Evolutionary conservation across 2,888 invertebrate genomes (phyloP), one percentile per base, ranked within the genome.

Genomic region (Esperia sulphurella): DNA sequence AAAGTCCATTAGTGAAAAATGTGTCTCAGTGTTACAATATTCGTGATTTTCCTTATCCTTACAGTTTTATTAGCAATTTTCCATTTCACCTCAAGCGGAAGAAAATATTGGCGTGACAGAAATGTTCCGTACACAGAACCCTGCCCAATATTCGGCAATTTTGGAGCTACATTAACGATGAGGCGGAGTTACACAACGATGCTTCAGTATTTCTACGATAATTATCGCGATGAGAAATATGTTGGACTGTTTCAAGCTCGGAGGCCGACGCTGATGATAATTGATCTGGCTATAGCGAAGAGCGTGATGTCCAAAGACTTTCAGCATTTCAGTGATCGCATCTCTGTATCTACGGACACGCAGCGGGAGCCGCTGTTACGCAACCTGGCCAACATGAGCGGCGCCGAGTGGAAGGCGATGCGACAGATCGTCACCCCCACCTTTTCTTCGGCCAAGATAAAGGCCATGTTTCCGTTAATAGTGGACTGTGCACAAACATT

Each of bases 391-490:
- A 87, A 88, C 51, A 86, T 89, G 86, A 81, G 84, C 38, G 88
- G 89, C n/a, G 53, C 75, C 3, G 88, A 88, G 54, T 90, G 90
- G 90, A 86, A 77, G 58, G 73, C 79, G 28, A 87, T 90, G 85
- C 67, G 89, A 45, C 82, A 84, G 30, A 84, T 87, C 48, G 79
- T 90, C 10, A 81, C 85, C 6, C 88, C 89, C 9, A 80, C 86
- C n/a, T 90, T 90, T 57, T 87, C 90, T 4, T 82, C 88, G 9
- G 88, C 83, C 28, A 90, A 90, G 60, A 88, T 89, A 85, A 90
- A 87, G 56, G 88, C 81, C 4, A 90, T 90, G 90, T 90, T 90
- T 57, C 86, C 87, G 14, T 65, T 90, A 40, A 65, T 90, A 42
- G 74, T 73, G 3, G 84, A 86, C 8, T 89, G 89, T 61, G 80